Evolutionary conservation across 2,888 invertebrate species (phyloP).

Genomic region (Anodontia alba): DNA sequence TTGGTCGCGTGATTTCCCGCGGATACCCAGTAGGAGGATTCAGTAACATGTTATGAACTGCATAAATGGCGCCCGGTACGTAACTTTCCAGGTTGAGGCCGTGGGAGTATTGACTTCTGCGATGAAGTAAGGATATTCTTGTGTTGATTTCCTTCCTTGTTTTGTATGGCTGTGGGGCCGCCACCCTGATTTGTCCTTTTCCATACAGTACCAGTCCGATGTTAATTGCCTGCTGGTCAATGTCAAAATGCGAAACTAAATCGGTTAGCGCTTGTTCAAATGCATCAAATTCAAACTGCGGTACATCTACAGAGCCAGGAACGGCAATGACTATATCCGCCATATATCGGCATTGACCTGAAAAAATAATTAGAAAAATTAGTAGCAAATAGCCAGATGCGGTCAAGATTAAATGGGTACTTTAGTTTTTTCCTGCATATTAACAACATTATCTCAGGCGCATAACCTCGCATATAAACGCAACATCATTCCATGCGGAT

Average conservation of each 20-base stretch:
- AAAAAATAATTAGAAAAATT: neutral
- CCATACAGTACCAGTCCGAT: conserved; percentile 44
- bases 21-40: conserved; percentile 30
- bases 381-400: too few relatives aligned
- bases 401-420: too few relatives aligned
- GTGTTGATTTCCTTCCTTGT: conserved; percentile 20
- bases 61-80: conserved; percentile 18
- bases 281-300: conserved; percentile 26
- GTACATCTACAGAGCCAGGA: conserved; percentile 34
- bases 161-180: conserved; percentile 43
- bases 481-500: too few relatives aligned
- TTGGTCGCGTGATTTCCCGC: conserved; percentile 14
- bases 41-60: conserved; percentile 28
- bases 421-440: too few relatives aligned
- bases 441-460: too few relatives aligned
- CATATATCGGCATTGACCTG: conserved; percentile 22
- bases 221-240: conserved; percentile 31
- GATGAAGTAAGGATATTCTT: neutral
- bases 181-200: conserved; percentile 23
- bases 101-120: neutral
- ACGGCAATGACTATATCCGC: conserved; percentile 42
- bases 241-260: conserved; percentile 27
- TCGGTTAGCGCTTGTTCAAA: conserved; percentile 25
- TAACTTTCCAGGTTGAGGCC: conserved; percentile 15
- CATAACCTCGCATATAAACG: too few relatives aligned